A percentile compares a stretch with the other conserved stretches of the same genome.
Conservation (phyloP, 2,113 vertebrate genomes). For the Chlamydotis undulata region DNA sequence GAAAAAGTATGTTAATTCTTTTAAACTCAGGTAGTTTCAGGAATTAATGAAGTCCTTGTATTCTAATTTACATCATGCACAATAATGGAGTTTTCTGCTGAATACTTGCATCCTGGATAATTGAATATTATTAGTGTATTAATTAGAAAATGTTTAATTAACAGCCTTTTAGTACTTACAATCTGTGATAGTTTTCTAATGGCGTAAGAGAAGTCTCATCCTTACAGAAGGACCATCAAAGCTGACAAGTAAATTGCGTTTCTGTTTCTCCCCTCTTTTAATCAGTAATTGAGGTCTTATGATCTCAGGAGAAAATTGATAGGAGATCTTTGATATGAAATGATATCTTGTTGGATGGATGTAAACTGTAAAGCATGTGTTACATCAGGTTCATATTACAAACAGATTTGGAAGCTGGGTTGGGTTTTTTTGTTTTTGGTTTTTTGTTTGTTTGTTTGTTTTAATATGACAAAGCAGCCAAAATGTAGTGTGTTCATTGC, state of each 20-base stretch:
- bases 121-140: background rate
- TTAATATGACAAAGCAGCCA: background rate
- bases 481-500: background rate
- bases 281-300: conserved; percentile 4
- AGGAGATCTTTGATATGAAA: background rate
- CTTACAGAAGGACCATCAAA: conserved; percentile 5
- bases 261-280: background rate
- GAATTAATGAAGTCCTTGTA: background rate
- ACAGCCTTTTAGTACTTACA: background rate
- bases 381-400: background rate
- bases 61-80: background rate
- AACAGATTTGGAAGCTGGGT: background rate
- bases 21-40: background rate
- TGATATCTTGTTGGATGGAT: background rate
- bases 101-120: background rate
- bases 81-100: background rate
- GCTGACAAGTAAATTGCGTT: background rate
- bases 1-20: background rate
- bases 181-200: background rate
- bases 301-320: background rate
- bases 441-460: background rate
- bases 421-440: background rate
- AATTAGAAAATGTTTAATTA: background rate
- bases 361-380: background rate
- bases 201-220: background rate